Base-by-base conservation (phyloP, 2,113 vertebrate species). In the Probosciger aterrimus region DNA sequence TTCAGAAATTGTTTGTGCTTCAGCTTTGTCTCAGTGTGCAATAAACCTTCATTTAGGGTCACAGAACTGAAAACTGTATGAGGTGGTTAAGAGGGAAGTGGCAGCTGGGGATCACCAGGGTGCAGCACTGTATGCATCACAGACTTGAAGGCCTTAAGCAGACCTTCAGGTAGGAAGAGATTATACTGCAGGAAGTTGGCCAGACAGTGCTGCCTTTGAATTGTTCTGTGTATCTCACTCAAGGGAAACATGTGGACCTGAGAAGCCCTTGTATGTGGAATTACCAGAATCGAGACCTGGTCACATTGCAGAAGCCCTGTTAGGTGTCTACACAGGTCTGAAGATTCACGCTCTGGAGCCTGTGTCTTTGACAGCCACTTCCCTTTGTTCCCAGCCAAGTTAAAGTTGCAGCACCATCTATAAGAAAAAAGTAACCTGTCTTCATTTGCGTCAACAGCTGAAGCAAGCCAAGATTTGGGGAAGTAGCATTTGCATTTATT, bases 301-400 rank as follows among this genome's bases (percentile, higher is more conserved):
- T 64, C 8, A 33, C 35, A 8, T 25, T 44, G 53, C n/a, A 43
- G 65, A 60, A 86, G 55, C 44, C 33, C 13, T 65, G 4, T 59
- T 53, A 59, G 17, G 3, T 85, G 52, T 62, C 25, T 52, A 0
- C 12, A 9, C 10, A 57, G 33, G 28, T 67, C 59, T 92, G 57
- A 81, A 86, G 41, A 41, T 41, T 19, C 9, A 4, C 28, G 10
- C 16, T 84, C 33, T 50, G 59, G 64, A 69, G 25, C 33, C 16
- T 10, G 14, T 41, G 31, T 55, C 47, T 77, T 71, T 64, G 43
- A 47, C 22, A 86, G n/a, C 43, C 37, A 7, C 30, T 77, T 92
- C 22, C 30, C 13, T 62, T 63, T 71, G 46, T 81, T 76, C 30
- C 25, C 41, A 46, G 33, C 10, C 1, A 0, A 0, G 0, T 67